Conservation (phyloP, 2,797 vertebrate genomes). For the Manis crassicaudata region DNA sequence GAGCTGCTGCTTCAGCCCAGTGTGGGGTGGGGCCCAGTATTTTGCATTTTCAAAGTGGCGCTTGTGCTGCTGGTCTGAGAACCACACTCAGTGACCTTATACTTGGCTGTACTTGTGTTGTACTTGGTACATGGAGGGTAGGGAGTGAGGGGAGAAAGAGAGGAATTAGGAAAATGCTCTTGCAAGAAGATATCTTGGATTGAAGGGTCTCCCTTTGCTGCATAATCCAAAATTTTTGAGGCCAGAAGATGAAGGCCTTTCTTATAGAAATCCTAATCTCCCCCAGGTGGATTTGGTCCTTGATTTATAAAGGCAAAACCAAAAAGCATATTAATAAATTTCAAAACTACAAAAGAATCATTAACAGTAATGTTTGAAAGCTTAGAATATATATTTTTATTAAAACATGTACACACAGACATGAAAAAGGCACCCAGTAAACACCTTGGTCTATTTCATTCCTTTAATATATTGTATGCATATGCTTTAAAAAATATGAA, state of each 20-base stretch:
- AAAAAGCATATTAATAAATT: background rate
- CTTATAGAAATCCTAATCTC: background rate
- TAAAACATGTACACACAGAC: background rate
- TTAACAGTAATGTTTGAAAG: constrained; percentile 34
- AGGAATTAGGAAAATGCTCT: background rate
- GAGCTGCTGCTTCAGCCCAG: background rate
- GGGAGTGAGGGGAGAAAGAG: background rate
- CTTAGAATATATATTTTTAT: background rate
- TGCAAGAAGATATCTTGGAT: background rate
- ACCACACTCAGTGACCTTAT: background rate
- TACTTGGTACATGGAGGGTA: background rate
- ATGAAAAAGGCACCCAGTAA: constrained; percentile 16
- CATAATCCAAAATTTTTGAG: background rate
- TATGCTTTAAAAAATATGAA: constrained; percentile 26
- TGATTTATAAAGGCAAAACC: constrained; percentile 17
- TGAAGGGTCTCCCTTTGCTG: background rate
- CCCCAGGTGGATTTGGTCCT: background rate
- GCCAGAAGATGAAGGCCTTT: constrained; percentile 5
- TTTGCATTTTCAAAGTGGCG: background rate
- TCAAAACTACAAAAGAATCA: constrained; percentile 35
- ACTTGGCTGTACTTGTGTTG: background rate
- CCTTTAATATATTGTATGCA: background rate
- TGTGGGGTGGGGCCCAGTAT: background rate
- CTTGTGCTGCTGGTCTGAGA: background rate
- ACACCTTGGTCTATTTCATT: background rate